Evolutionary conservation across 2,888 invertebrate species (phyloP).

Genomic region (Aporophyla nigra): DNA sequence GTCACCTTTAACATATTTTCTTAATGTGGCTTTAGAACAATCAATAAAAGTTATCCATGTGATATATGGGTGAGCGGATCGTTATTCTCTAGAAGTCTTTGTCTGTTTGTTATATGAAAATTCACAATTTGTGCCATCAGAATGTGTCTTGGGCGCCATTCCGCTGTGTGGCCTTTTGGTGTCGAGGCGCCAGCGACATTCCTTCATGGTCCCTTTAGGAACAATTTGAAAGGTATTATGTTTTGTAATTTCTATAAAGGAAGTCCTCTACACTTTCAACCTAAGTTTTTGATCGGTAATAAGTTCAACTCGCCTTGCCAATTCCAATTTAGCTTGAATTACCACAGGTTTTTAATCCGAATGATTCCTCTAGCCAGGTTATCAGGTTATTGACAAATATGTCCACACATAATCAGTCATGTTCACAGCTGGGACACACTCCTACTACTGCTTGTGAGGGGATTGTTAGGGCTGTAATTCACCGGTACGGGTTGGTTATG

Average conservation of each 20-base stretch:
- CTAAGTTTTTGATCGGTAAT: neutral
- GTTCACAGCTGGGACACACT: no score
- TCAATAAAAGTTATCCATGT: neutral
- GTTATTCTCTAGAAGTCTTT: conserved; percentile 26
- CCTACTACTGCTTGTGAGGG: no score
- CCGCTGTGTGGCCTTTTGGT: conserved; percentile 71
- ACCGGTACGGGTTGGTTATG: no score
- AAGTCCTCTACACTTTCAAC: neutral
- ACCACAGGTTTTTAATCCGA: neutral
- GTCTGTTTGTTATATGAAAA: conserved; percentile 46
- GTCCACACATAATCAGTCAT: no score
- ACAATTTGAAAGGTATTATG: conserved; percentile 7
- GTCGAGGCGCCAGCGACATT: conserved; percentile 65
- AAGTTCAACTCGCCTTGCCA: neutral
- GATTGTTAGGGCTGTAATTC: no score
- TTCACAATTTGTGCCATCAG: conserved; percentile 71
- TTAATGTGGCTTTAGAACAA: neutral
- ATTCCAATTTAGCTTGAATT: neutral
- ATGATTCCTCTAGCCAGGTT: neutral
- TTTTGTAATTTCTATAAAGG: neutral
- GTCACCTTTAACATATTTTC: neutral
- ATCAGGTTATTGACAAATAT: neutral
- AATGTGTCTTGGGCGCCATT: conserved; percentile 71
- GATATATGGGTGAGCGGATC: neutral
- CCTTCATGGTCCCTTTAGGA: conserved; percentile 37